Conservation (phyloP, 2,113 vertebrate species). For the Strigops habroptila region DNA sequence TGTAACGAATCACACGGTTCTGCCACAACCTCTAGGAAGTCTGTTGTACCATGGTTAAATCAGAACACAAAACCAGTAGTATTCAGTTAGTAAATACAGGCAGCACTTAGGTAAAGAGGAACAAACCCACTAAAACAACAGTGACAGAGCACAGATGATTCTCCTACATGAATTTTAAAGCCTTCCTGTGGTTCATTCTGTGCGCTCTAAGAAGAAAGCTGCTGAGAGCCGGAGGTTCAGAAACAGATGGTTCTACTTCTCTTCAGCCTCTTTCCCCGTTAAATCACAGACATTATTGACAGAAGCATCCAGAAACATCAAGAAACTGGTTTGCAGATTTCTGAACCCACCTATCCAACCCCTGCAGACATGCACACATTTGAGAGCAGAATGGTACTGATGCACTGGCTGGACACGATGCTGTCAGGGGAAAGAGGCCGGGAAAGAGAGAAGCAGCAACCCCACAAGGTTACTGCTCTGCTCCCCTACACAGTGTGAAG, state of each 20-base stretch:
- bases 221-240: neutral
- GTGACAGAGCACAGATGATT: neutral
- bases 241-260: neutral
- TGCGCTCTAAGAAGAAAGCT: neutral
- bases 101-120: neutral
- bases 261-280: neutral
- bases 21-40: neutral
- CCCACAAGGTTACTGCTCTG: neutral
- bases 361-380: fast-evolving
- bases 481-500: neutral
- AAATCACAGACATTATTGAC: neutral
- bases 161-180: neutral
- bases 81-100: neutral
- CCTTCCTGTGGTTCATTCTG: neutral
- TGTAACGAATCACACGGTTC: neutral
- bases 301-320: neutral
- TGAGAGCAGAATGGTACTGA: neutral
- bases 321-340: neutral
- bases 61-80: neutral
- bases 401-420: neutral
- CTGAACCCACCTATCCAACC: neutral
- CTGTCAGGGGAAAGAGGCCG: neutral
- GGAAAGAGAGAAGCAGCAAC: neutral
- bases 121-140: neutral
- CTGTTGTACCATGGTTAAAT: neutral